Evolutionary conservation across 2,113 vertebrate genomes (phyloP).

Genomic region (Casuarius casuarius): DNA sequence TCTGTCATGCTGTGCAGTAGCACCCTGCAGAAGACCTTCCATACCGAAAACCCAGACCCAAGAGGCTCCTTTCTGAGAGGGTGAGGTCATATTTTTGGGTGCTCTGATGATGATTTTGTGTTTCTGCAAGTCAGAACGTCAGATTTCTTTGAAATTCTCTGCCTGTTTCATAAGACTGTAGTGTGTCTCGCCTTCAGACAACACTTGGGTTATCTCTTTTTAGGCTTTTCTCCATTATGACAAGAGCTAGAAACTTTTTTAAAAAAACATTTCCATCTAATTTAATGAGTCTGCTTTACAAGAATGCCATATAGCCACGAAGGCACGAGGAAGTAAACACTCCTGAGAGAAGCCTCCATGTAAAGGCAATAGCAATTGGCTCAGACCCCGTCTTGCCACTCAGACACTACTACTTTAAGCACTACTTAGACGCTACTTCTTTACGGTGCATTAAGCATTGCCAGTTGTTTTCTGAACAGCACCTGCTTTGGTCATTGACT

Average conservation of each 20-base stretch:
- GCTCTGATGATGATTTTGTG: not conserved
- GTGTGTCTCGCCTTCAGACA: not conserved
- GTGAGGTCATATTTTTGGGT: not conserved
- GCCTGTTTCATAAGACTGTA: not conserved
- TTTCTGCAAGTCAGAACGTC: not conserved
- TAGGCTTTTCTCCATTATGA: slow-evolving; percentile 22
- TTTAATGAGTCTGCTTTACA: slow-evolving; percentile 52
- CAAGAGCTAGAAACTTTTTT: not conserved
- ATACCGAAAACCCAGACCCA: not conserved
- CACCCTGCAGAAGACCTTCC: not conserved
- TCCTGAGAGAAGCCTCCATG: not conserved
- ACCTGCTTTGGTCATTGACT: slow-evolving; percentile 7
- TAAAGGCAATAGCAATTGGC: slow-evolving; percentile 37
- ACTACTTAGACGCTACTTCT: not conserved
- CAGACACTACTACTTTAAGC: slow-evolving; percentile 1
- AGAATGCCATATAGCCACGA: slow-evolving; percentile 40
- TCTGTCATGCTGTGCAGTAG: not conserved
- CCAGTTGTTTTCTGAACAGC: not conserved
- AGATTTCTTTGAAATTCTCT: not conserved
- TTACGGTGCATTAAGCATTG: slow-evolving; percentile 3
- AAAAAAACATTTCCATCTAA: not conserved
- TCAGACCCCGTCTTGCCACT: slow-evolving; percentile 21
- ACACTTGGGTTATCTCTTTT: slow-evolving; percentile 11
- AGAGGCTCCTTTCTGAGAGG: not conserved
- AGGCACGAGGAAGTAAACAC: slow-evolving; percentile 61